phyloP scores from a whole-genome alignment of 2,113 vertebrate species.

The Ctenodactylus gundi region DNA sequence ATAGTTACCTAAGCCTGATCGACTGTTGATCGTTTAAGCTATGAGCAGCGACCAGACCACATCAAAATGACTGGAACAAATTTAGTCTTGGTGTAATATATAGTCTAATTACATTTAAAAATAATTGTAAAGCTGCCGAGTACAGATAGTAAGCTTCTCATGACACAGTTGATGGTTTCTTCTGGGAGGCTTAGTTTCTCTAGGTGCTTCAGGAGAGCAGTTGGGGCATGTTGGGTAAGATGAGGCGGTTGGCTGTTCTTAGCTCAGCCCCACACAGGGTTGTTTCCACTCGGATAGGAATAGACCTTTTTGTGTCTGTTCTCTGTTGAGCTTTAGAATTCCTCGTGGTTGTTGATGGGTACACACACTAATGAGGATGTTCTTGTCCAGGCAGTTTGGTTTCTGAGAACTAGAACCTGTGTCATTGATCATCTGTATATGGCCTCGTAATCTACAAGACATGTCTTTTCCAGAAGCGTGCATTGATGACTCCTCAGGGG shows the following conservation, averaged over 20 bases:
- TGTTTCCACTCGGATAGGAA: not conserved
- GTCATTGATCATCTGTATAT: not conserved
- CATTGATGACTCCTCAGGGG: not conserved
- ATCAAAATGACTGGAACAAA: not conserved
- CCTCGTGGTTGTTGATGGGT: not conserved
- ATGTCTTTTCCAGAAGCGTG: not conserved
- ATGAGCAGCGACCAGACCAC: not conserved
- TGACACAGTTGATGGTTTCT: not conserved
- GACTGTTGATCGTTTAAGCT: not conserved
- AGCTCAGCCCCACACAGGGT: not conserved
- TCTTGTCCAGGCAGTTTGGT: not conserved
- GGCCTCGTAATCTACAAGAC: not conserved
- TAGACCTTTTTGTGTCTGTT: too few species aligned
- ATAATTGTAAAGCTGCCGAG: not conserved
- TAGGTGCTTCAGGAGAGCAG: not conserved
- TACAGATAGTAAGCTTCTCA: not conserved
- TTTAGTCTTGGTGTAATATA: constrained; percentile 25
- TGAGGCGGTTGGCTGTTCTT: not conserved
- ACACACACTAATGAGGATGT: not conserved
- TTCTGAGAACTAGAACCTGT: not conserved
- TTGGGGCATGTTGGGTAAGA: not conserved
- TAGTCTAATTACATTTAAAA: not conserved
- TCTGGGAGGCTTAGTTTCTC: not conserved
- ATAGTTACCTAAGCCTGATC: not conserved
- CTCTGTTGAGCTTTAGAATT: not conserved